Evolutionary conservation across 2,888 invertebrate species (phyloP), one percentile per base, ranked within the genome.

Genomic region (Helobdella robusta): DNA sequence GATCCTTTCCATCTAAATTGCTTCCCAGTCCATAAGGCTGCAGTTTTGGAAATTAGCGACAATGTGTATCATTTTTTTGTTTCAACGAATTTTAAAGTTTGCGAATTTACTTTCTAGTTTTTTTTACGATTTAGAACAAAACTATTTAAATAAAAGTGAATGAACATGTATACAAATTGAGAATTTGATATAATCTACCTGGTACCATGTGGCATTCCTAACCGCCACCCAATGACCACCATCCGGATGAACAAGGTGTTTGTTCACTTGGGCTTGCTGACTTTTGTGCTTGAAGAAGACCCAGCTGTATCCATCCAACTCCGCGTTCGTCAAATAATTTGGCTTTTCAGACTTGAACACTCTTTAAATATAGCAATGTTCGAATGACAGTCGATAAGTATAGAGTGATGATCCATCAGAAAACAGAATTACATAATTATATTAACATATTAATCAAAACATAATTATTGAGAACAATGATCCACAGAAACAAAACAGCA

Each of bases 1-100:
- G 67, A 48, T 74, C 70, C 6, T 73, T 67, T 23, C 73, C 70
- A 3, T 68, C 68, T n/a, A 75, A 69, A 59, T 72, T 67, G 23
- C 72, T 72, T n/a, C 73, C 72, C 0, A 73, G 73, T 11, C 79
- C 78, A 60, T 75, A 75, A 0, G 79, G 79, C 75, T 77, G 68
- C 0, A 15, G 44, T 40, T 15, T n/a, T n/a, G n/a, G n/a, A n/a
- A n/a, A n/a, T n/a, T n/a, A n/a, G n/a, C n/a, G n/a, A n/a, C n/a
- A n/a, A n/a, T n/a, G n/a, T n/a, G n/a, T n/a, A n/a, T n/a, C n/a
- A n/a, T n/a, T n/a, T n/a, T n/a, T n/a, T n/a, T n/a, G n/a, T n/a
- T n/a, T n/a, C n/a, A n/a, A n/a, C n/a, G n/a, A n/a, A n/a, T n/a
- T n/a, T n/a, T n/a, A n/a, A n/a, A n/a, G n/a, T n/a, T n/a, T n/a